Conservation (phyloP, 2,888 invertebrate genomes). For the Cerceris rybyensis region DNA sequence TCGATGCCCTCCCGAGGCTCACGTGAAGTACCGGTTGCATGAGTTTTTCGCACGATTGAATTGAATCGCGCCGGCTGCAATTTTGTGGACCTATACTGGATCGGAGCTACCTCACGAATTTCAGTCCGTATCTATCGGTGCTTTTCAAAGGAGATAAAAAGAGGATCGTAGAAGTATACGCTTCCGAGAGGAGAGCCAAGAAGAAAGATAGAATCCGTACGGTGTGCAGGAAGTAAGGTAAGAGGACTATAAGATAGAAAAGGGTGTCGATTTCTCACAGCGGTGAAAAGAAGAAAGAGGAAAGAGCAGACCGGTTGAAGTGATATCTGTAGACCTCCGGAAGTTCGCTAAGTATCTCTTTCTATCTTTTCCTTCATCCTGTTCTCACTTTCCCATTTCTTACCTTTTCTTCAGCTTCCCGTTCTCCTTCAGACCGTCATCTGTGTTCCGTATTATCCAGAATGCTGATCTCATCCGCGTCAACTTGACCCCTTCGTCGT, state of each 20-base stretch:
- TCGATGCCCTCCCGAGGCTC: not conserved
- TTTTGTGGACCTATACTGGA: slow-evolving; percentile 60
- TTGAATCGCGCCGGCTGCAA: slow-evolving; percentile 64
- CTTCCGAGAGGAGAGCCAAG: slow-evolving; percentile 1
- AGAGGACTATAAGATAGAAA: not conserved
- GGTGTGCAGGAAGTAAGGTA: not conserved
- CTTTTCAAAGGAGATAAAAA: slow-evolving; percentile 56
- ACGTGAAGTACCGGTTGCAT: slow-evolving; percentile 41
- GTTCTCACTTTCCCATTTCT: not conserved
- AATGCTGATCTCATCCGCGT: slow-evolving; percentile 67
- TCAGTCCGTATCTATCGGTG: slow-evolving; percentile 59
- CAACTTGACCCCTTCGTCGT: slow-evolving; percentile 68
- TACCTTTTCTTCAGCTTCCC: slow-evolving; percentile 19
- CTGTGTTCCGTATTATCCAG: slow-evolving; percentile 51
- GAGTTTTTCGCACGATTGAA: slow-evolving; percentile 67
- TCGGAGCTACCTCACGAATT: slow-evolving; percentile 58
- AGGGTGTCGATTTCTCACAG: slow-evolving; percentile 42
- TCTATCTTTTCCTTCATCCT: not conserved
- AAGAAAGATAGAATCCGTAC: slow-evolving; percentile 1
- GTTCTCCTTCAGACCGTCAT: slow-evolving; percentile 15
- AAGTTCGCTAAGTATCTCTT: slow-evolving; percentile 48
- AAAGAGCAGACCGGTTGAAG: slow-evolving; percentile 36
- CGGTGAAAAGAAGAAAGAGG: slow-evolving; percentile 20
- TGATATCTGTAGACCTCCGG: slow-evolving; percentile 32
- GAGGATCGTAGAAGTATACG: slow-evolving; percentile 11